Conservation (phyloP, 2,888 invertebrate genomes). For the Hydriomena furcata region DNA sequence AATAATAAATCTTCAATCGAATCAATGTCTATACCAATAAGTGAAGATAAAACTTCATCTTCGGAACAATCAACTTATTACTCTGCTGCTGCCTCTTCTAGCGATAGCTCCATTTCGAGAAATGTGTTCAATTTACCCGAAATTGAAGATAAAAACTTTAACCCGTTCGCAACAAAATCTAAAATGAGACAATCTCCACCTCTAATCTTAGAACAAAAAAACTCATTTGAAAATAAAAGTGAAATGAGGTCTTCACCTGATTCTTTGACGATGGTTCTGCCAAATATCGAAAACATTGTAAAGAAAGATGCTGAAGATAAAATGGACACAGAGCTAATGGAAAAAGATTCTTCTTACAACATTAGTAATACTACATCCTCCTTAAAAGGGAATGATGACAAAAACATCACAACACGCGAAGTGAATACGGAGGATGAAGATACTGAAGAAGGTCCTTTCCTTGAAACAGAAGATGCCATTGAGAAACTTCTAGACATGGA, state of each 20-base stretch:
- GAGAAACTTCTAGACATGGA: slow-evolving; percentile 50
- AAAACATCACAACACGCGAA: slow-evolving; percentile 57
- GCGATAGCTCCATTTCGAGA: slow-evolving; percentile 47
- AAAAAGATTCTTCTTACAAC: slow-evolving; percentile 47
- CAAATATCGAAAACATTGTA: slow-evolving; percentile 13
- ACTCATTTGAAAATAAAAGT: slow-evolving; percentile 40
- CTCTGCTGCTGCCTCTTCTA: slow-evolving; percentile 51
- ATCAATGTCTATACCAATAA: slow-evolving; percentile 19
- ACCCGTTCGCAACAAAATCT: slow-evolving; percentile 63
- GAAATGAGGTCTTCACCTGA: slow-evolving; percentile 39
- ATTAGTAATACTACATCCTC: slow-evolving; percentile 48
- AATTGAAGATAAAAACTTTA: slow-evolving; percentile 64
- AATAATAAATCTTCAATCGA: slow-evolving; percentile 22
- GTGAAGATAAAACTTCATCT: slow-evolving; percentile 49
- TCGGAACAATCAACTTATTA: slow-evolving; percentile 58
- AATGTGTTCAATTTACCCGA: slow-evolving; percentile 72
- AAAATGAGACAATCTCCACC: slow-evolving; percentile 57
- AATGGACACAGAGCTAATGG: slow-evolving; percentile 42
- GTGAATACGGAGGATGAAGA: slow-evolving; percentile 74
- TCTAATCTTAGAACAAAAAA: slow-evolving; percentile 33
- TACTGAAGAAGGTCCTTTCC: slow-evolving; percentile 72
- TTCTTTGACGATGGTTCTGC: slow-evolving; percentile 22
- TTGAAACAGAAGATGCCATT: slow-evolving; percentile 60
- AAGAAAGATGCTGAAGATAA: slow-evolving; percentile 32
- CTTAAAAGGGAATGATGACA: slow-evolving; percentile 54